Evolutionary conservation across 2,888 invertebrate species (phyloP).

Genomic region (Scaptomyza polygonia): DNA sequence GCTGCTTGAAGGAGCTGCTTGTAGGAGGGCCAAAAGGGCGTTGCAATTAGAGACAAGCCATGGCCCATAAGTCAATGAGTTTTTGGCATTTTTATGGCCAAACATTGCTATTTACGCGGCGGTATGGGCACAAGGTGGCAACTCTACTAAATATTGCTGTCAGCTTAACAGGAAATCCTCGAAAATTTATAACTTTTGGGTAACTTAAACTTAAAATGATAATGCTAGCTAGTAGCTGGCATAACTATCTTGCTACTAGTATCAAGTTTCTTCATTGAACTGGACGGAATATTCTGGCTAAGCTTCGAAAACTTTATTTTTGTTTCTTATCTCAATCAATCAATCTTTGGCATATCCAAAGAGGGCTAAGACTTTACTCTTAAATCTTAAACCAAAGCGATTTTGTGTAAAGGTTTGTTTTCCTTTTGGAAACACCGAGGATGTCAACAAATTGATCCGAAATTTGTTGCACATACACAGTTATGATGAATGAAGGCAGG

Average conservation of each 20-base stretch:
- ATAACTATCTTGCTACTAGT: not conserved
- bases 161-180: not conserved
- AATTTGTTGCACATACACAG: no score
- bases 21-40: constrained; percentile 2
- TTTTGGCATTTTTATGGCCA: constrained; percentile 81
- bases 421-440: no score
- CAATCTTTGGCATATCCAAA: no score
- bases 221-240: not conserved
- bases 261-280: no score
- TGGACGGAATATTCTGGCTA: no score
- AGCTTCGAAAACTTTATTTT: no score
- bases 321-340: no score
- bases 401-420: no score
- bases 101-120: constrained; percentile 12
- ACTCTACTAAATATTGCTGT: constrained; percentile 1
- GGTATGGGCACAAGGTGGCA: not conserved
- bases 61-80: constrained; percentile 81
- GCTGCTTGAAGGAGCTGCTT: constrained; percentile 25
- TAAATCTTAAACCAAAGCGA: no score
- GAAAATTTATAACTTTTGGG: not conserved
- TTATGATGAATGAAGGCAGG: no score
- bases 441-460: no score
- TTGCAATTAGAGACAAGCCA: constrained; percentile 48
- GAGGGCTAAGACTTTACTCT: no score
- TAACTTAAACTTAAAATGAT: not conserved